Base-by-base conservation (phyloP, 1,140 invertebrate species). In the Chironomus tepperi region DNA sequence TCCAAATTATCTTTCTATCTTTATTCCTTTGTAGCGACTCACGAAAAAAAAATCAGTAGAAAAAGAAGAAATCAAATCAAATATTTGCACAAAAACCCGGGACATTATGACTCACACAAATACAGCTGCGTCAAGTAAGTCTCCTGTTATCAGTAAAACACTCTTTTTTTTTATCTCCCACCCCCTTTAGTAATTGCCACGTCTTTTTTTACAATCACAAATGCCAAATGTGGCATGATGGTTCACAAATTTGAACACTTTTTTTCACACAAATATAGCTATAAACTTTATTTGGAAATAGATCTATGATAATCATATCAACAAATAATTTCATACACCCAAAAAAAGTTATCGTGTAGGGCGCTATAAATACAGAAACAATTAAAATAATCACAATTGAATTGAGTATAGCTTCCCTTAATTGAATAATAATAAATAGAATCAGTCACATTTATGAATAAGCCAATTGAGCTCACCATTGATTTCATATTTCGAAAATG, bases 51-150 rank as follows among this genome's bases (percentile, higher is more conserved):
- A n/a, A n/a, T n/a, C n/a, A n/a, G n/a, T n/a, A n/a, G 24, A 34
- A 34, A 1, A 34, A 34, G 24, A 34, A 34, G 47, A 12, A 57
- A 1, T 57, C 9, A 12, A 18, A 70, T 70, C 65, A 70, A 70
- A 70, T 70, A 70, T 70, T 70, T 70, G 65, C 65, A 70, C 65
- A 67, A 67, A 65, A 67, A n/a, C 64, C 64, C 18, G 65, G 18
- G 16, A 70, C 9, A 7, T 70, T 21, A 70, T 70, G 65, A 70
- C n/a, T 70, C 65, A 70, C 65, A 70, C 65, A 70, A 70, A 70
- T 70, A 70, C 65, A 70, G 65, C 65, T 70, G 47, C 18, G 65
- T 67, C 6, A 7, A 5, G 6, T 5, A 7, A 47, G 43, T 70
- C 65, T 70, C 18, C 65, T 70, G 65, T 70, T 70, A 70, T 70